Evolutionary conservation across 2,797 vertebrate genomes (phyloP), one percentile per base, ranked within the genome.

Genomic region (Pteronotus mesoamericanus): DNA sequence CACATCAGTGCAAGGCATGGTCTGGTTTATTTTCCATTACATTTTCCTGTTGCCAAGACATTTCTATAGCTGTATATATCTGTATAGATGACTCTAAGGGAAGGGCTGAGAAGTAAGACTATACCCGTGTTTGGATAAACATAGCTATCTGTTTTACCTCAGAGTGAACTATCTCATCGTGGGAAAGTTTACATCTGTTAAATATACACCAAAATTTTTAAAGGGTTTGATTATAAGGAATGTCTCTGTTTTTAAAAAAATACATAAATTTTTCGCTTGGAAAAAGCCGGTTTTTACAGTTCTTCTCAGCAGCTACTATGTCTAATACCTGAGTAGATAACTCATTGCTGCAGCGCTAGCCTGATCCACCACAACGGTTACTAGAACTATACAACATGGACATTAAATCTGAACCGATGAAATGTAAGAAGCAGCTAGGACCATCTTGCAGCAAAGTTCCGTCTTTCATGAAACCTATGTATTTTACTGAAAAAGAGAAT

Each of bases 91-190:
- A 51, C 22, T 59, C 71, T 46, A 82, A 84, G 72, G 34, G 64
- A 77, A 90, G n/a, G 12, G 48, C 75, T 87, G 90, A 89, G 29
- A 29, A 72, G 57, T 42, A 94, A 92, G 66, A 57, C 53, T 68
- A n/a, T 61, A 71, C 72, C 72, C n/a, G 11, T 42, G 68, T 88
- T 90, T 61, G 48, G 82, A 92, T 88, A 95, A 94, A 64, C 29
- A 68, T 42, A 74, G 79, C 64, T 91, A 24, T 74, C 83, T 97
- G 72, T 59, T 91, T 86, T 95, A 79, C 34, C n/a, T 92, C 59
- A 39, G 26, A 44, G 59, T 84, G 42, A 96, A 92, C 86, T 86
- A 21, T 86, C 75, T 96, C 64, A 39, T 66, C 34, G 34, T 91
- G 57, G 59, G 69, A 89, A 94, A 90, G 77, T 87, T 92, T 55